Evolutionary conservation across 2,113 vertebrate species (phyloP).

Genomic region (Mungos mungo): DNA sequence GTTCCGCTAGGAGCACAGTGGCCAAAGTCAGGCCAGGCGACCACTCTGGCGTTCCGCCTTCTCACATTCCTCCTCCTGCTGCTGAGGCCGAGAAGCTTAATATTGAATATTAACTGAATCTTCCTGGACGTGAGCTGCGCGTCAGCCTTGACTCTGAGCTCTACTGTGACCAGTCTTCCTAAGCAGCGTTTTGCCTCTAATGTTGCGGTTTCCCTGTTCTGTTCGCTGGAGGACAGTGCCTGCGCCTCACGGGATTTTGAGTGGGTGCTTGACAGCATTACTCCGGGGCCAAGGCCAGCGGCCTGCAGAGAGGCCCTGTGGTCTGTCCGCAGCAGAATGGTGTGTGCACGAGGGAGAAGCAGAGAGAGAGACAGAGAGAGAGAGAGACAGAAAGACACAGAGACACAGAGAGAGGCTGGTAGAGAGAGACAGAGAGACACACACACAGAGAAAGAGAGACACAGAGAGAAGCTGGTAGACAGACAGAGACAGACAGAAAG

Average conservation of each 20-base stretch:
- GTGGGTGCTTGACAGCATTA: accelerated
- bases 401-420: too few species aligned
- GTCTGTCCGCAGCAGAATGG: neutral
- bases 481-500: neutral
- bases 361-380: too few species aligned
- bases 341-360: neutral
- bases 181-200: accelerated
- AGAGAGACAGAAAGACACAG: too few species aligned
- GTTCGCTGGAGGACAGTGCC: accelerated
- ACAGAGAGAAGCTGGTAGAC: too few species aligned
- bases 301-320: neutral
- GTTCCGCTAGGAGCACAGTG: accelerated
- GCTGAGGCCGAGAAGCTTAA: neutral
- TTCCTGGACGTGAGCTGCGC: accelerated
- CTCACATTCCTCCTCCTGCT: accelerated
- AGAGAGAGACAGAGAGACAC: too few species aligned
- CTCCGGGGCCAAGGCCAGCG: accelerated
- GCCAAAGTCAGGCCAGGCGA: neutral
- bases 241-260: accelerated
- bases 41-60: accelerated
- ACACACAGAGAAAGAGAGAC: too few species aligned
- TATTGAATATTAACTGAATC: accelerated
- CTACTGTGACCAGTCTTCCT: accelerated
- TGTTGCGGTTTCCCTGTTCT: accelerated
- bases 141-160: accelerated